These are phyloP conservation scores for Hemicrepidius hirtus DNA, from an alignment of 2,888 invertebrate genomes.

Conservation along the genomic window DNA sequence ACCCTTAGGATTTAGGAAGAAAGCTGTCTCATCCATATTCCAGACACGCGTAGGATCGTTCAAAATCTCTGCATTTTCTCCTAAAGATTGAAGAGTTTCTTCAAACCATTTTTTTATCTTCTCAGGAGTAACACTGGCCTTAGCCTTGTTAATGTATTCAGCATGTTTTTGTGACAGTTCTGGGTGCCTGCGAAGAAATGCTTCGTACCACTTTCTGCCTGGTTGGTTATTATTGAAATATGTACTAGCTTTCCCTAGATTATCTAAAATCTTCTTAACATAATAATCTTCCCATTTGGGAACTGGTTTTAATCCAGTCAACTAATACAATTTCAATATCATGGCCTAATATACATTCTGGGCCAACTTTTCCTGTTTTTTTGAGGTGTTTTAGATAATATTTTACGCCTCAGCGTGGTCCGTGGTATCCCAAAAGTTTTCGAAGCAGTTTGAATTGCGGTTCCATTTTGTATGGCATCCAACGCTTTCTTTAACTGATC, in stretches of 20 bases:
- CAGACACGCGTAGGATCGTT: constrained; percentile 54
- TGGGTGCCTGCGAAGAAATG: constrained; percentile 54
- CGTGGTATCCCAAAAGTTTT: constrained; percentile 55
- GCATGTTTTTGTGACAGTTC: constrained; percentile 49
- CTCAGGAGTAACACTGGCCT: constrained; percentile 51
- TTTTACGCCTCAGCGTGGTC: constrained; percentile 50
- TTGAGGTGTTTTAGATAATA: too few species aligned
- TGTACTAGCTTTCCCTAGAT: constrained; percentile 44
- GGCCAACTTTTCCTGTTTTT: too few species aligned
- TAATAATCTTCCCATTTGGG: constrained; percentile 56
- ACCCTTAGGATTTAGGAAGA: constrained; percentile 54
- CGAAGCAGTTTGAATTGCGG: constrained; percentile 45
- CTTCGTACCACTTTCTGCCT: constrained; percentile 54
- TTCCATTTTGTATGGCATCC: constrained; percentile 47
- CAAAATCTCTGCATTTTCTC: constrained; percentile 35
- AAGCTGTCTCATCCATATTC: constrained; percentile 59
- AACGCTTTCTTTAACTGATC: constrained; percentile 36
- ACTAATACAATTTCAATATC: too few species aligned
- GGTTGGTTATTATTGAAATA: constrained; percentile 23
- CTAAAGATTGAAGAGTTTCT: constrained; percentile 28
- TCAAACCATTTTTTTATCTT: constrained; percentile 55
- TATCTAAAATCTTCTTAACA: constrained; percentile 53
- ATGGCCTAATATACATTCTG: too few species aligned
- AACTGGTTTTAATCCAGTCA: too few species aligned
- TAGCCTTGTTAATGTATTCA: constrained; percentile 53